These are phyloP conservation scores for Amphipyra tragopoginis DNA, from an alignment of 2,888 invertebrate species.

Conservation along the genomic window DNA sequence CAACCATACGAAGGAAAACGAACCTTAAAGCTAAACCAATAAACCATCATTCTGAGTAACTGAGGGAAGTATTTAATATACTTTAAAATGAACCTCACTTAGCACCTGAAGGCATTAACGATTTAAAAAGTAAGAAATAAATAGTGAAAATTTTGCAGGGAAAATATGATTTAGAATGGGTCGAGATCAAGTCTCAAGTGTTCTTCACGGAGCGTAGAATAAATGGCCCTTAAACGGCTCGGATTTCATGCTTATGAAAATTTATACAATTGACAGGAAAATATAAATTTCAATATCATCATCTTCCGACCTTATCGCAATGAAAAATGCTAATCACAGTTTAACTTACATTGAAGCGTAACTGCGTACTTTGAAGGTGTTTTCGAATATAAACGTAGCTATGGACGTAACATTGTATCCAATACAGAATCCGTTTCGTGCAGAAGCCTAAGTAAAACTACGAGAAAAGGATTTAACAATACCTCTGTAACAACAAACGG, in stretches of 20 bases:
- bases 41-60: slow-evolving; percentile 50
- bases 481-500: slow-evolving; percentile 31
- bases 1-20: slow-evolving; percentile 49
- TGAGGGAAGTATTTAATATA: slow-evolving; percentile 56
- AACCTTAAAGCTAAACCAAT: slow-evolving; percentile 56
- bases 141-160: slow-evolving; percentile 45
- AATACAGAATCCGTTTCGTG: not conserved
- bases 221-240: slow-evolving; percentile 39
- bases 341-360: too few species aligned
- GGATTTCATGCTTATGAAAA: slow-evolving; percentile 32
- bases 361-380: too few species aligned
- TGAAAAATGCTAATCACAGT: too few species aligned
- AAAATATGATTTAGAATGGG: slow-evolving; percentile 46
- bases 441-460: slow-evolving; percentile 14
- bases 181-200: slow-evolving; percentile 41
- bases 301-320: not conserved
- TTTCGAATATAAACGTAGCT: not conserved
- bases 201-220: slow-evolving; percentile 27
- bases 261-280: slow-evolving; percentile 29
- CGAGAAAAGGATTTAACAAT: slow-evolving; percentile 21
- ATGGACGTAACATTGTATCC: not conserved
- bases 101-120: slow-evolving; percentile 66
- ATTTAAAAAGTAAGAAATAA: slow-evolving; percentile 62
- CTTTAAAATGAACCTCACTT: slow-evolving; percentile 65
- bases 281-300: slow-evolving; percentile 22